Evolutionary conservation across 2,113 vertebrate species (phyloP).

Genomic region (Chaetura pelagica): DNA sequence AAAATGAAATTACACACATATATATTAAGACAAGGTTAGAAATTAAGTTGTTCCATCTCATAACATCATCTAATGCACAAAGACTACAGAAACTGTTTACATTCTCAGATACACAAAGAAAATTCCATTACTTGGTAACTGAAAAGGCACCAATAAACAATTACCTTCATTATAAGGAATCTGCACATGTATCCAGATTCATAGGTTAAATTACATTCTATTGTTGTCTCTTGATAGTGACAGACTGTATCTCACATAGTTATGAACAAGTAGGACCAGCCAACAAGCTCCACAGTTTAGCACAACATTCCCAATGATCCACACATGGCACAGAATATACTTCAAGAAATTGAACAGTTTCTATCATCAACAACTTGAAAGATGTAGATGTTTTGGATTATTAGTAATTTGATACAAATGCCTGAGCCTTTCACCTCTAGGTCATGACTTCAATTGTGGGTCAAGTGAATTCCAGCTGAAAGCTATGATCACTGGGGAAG

Average conservation of each 20-base stretch:
- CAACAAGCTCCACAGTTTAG: not conserved
- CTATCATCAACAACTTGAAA: constrained; percentile 27
- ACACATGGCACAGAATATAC: not conserved
- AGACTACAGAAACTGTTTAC: not conserved
- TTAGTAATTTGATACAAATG: constrained; percentile 2
- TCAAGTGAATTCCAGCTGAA: constrained; percentile 35
- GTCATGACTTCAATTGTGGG: constrained; percentile 42
- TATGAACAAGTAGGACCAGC: not conserved
- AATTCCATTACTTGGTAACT: not conserved
- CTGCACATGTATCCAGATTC: not conserved
- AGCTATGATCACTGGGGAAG: not conserved
- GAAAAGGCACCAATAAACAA: not conserved
- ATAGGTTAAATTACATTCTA: not conserved
- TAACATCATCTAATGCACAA: not conserved
- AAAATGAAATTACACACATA: not conserved
- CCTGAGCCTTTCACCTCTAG: constrained; percentile 13
- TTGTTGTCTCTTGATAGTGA: not conserved
- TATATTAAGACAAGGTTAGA: not conserved
- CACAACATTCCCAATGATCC: constrained; percentile 27
- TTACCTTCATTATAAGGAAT: not conserved
- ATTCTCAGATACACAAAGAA: not conserved
- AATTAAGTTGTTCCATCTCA: not conserved
- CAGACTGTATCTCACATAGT: not conserved
- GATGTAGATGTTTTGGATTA: constrained; percentile 2
- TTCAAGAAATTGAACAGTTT: constrained; percentile 27